Base-by-base conservation (phyloP, 1,140 invertebrate genomes). In the Protaetia brevitarsis region DNA sequence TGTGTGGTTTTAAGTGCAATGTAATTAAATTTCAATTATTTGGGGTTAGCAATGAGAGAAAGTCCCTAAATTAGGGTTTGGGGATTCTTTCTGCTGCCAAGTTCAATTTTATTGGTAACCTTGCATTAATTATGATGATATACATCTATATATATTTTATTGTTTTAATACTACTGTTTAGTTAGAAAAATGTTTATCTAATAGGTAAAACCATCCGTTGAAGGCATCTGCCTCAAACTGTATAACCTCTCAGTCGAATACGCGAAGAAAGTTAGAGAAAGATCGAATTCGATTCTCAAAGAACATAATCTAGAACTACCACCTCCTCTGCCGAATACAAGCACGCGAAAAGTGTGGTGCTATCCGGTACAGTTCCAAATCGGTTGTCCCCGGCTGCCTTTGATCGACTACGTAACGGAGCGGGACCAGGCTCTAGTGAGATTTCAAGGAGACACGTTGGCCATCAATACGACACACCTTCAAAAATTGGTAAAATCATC, bases 141-240 rank as follows among this genome's bases (percentile, higher is more conserved):
- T n/a, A n/a, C n/a, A n/a, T n/a, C n/a, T n/a, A n/a, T n/a, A n/a
- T n/a, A n/a, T n/a, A n/a, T n/a, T n/a, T n/a, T n/a, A n/a, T n/a
- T n/a, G n/a, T n/a, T n/a, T n/a, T n/a, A n/a, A n/a, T n/a, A n/a
- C n/a, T n/a, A n/a, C n/a, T n/a, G n/a, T n/a, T n/a, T n/a, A n/a
- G 11, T 23, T 60, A 10, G 13, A 60, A 60, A 4, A 60, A 29
- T n/a, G 23, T 34, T 28, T 36, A 4, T 66, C 11, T 70, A 57
- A 3, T 51, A 76, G 74, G 74, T 96, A 0, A 96, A 96, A 81
- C 85, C 85, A 23, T 97, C 94, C 11, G 96, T 98, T 1, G 95
- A 98, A 81, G 93, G 94, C 2, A 96, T 98, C 71, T 98, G 96
- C 80, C 81, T 89, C 7, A 98, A 98, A 81, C 94, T 98, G 57